Conservation (phyloP, 1,140 invertebrate species). For the Phocides pigmalion region DNA sequence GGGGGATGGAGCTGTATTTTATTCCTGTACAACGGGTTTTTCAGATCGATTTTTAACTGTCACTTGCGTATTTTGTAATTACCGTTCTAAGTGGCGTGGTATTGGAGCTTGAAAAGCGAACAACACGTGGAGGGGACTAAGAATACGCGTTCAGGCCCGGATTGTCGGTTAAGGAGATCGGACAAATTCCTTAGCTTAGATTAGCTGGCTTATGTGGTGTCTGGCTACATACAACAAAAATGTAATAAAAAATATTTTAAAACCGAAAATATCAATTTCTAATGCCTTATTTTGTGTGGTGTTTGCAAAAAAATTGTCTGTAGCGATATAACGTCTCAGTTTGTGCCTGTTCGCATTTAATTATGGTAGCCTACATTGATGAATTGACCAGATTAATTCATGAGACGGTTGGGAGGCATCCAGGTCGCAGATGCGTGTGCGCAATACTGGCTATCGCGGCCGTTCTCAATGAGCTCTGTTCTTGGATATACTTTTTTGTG, state of each 20-base stretch:
- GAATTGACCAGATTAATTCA: constrained; percentile 65
- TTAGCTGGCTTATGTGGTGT: no score
- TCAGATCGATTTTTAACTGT: constrained; percentile 18
- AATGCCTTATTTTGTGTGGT: not conserved
- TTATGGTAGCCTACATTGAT: constrained; percentile 46
- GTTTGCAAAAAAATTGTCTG: not conserved
- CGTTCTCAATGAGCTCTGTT: constrained; percentile 61
- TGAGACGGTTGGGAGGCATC: constrained; percentile 65
- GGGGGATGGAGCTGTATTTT: constrained; percentile 29
- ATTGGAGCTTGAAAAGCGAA: constrained; percentile 23
- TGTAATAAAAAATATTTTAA: no score
- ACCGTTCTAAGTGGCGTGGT: constrained; percentile 20
- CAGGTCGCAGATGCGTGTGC: constrained; percentile 64
- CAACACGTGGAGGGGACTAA: not conserved
- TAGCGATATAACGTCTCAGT: not conserved
- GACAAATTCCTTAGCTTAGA: not conserved
- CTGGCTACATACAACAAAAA: no score
- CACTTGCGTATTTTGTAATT: constrained; percentile 29
- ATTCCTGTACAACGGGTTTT: constrained; percentile 32
- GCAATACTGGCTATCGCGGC: constrained; percentile 51
- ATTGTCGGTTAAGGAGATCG: not conserved
- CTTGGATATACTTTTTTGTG: constrained; percentile 42
- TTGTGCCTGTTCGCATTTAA: constrained; percentile 8
- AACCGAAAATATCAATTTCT: not conserved
- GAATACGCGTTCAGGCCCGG: not conserved